These are phyloP conservation scores for Agrypnus murinus DNA, from an alignment of 2,888 invertebrate species.

Conservation along the genomic window DNA sequence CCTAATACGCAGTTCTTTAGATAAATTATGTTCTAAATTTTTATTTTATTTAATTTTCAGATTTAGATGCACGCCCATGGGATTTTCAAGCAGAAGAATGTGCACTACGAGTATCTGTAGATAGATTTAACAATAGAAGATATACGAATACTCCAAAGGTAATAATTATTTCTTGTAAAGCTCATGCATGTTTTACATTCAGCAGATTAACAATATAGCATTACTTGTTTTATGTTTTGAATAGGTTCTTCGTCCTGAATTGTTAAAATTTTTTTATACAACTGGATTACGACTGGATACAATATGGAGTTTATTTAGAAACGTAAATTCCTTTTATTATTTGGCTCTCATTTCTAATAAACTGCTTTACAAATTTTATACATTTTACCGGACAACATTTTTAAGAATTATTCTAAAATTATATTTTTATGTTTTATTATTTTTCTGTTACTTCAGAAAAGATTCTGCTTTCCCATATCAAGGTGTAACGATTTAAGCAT, in stretches of 20 bases:
- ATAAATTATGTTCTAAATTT: too few species aligned
- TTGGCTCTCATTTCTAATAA: background rate
- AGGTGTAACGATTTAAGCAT: too few species aligned
- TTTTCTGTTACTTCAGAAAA: too few species aligned
- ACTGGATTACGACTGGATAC: constrained; percentile 9
- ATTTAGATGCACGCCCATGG: constrained; percentile 98
- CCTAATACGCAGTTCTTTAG: too few species aligned
- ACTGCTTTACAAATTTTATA: constrained; percentile 1
- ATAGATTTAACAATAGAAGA: constrained; percentile 95
- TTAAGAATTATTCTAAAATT: too few species aligned
- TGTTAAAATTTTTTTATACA: constrained; percentile 1
- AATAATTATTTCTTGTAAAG: constrained; percentile 30
- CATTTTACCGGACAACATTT: background rate
- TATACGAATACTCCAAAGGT: constrained; percentile 73
- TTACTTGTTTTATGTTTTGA: background rate
- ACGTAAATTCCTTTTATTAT: constrained; percentile 2
- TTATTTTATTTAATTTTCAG: too few species aligned
- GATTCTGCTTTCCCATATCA: too few species aligned
- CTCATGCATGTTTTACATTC: background rate
- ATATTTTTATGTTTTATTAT: too few species aligned
- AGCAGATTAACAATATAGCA: constrained; percentile 30
- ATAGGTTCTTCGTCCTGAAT: background rate
- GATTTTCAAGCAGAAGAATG: constrained; percentile 99
- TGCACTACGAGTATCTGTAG: constrained; percentile 93
- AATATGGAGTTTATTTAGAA: constrained; percentile 15